Conservation (phyloP, 2,113 vertebrate genomes). For the Grammomys dolichurus region DNA sequence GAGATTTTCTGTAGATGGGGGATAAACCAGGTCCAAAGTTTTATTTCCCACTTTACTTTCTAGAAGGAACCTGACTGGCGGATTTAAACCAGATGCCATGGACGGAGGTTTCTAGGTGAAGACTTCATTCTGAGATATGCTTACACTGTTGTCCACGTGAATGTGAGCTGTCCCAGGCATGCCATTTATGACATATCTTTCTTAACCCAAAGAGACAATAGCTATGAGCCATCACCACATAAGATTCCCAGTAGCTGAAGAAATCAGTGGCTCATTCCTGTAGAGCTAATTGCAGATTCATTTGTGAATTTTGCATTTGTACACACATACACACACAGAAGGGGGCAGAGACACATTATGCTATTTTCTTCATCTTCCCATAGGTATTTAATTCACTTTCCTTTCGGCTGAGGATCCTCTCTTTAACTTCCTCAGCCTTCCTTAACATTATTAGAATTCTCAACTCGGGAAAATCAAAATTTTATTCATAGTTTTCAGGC, state of each 20-base stretch:
- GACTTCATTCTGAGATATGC: background rate
- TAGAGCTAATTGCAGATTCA: background rate
- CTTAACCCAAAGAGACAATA: background rate
- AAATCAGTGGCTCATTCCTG: background rate
- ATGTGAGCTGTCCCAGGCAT: background rate
- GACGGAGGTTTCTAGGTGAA: background rate
- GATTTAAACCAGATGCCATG: background rate
- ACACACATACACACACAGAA: background rate
- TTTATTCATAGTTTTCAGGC: background rate
- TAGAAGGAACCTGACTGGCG: background rate
- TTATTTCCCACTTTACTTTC: background rate
- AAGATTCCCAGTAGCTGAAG: background rate
- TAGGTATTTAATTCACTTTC: background rate
- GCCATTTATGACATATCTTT: background rate
- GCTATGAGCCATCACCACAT: background rate
- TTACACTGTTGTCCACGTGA: background rate
- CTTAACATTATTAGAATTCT: background rate
- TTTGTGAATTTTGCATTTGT: background rate
- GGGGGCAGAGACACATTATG: background rate
- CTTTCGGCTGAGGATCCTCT: background rate
- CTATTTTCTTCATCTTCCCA: background rate
- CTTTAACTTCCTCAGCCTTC: background rate
- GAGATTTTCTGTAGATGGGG: background rate
- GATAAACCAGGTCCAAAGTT: background rate
- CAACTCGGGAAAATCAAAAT: background rate